These are phyloP conservation scores for Rhyzopertha dominica DNA, from an alignment of 1,140 invertebrate genomes.

Conservation along the genomic window DNA sequence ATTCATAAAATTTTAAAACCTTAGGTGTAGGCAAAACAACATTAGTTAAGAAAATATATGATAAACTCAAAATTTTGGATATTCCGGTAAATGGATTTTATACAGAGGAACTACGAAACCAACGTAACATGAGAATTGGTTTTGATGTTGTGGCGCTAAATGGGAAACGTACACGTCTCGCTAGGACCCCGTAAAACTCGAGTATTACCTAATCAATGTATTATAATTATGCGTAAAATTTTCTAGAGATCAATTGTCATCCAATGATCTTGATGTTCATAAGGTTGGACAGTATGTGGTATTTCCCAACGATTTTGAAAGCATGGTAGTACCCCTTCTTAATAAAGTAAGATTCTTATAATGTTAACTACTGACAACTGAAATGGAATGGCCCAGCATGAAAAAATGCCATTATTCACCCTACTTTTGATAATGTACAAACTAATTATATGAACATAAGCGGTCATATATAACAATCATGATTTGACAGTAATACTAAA, in stretches of 20 bases:
- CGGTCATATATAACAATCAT: too few relatives aligned
- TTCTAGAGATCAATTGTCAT: too few relatives aligned
- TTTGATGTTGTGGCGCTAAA: slow-evolving; percentile 54
- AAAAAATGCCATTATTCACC: too few relatives aligned
- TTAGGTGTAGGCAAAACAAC: slow-evolving; percentile 59
- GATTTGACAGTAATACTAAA: too few relatives aligned
- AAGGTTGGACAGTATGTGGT: slow-evolving; percentile 56
- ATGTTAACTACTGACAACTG: too few relatives aligned
- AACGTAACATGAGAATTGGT: slow-evolving; percentile 47
- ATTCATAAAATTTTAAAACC: slow-evolving; percentile 16
- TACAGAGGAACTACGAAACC: slow-evolving; percentile 53
- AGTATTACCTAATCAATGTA: too few relatives aligned
- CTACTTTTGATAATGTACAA: too few relatives aligned
- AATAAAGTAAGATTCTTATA: slow-evolving; percentile 17
- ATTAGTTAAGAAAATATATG: slow-evolving; percentile 48
- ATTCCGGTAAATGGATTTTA: slow-evolving; percentile 52
- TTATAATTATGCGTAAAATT: too few relatives aligned
- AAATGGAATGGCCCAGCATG: too few relatives aligned
- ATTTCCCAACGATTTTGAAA: slow-evolving; percentile 53
- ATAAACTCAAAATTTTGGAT: slow-evolving; percentile 37
- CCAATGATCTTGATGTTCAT: too few relatives aligned
- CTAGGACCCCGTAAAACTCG: slow-evolving; percentile 46
- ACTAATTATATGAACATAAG: too few relatives aligned
- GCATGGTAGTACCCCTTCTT: slow-evolving; percentile 47
- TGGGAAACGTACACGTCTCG: slow-evolving; percentile 44